Evolutionary conservation across 2,888 invertebrate genomes (phyloP).

Genomic region (Leptopilina drosophilae): DNA sequence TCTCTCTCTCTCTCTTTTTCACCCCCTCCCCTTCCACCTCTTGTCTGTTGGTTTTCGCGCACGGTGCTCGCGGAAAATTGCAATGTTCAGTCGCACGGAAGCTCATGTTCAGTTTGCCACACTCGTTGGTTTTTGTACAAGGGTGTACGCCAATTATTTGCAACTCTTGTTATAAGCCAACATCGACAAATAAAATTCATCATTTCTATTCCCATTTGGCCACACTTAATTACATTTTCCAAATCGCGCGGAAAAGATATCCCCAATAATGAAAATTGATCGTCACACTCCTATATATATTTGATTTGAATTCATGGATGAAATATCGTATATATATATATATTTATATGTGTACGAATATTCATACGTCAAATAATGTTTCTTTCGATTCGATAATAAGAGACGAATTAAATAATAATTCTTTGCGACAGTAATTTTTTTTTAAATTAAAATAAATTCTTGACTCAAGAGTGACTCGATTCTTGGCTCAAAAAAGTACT

Average conservation of each 20-base stretch:
- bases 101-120: constrained; percentile 42
- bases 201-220: constrained; percentile 33
- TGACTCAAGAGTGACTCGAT: too few species aligned
- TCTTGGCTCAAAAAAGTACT: too few species aligned
- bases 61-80: constrained; percentile 61
- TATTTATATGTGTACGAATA: not conserved
- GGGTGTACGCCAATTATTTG: constrained; percentile 37
- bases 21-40: too few species aligned
- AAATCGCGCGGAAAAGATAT: constrained; percentile 22
- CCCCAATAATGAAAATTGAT: not conserved
- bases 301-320: not conserved
- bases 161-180: constrained; percentile 22
- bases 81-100: constrained; percentile 57
- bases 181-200: constrained; percentile 19
- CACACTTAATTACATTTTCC: constrained; percentile 21
- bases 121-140: constrained; percentile 15
- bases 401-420: not conserved
- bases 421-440: too few species aligned
- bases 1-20: too few species aligned
- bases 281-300: not conserved
- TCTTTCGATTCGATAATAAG: not conserved
- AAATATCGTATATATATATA: not conserved
- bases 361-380: constrained; percentile 9
- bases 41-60: constrained; percentile 40
- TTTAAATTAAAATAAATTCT: too few species aligned